phyloP scores from a whole-genome alignment of 1,140 invertebrate genomes.

The Achroia grisella region DNA sequence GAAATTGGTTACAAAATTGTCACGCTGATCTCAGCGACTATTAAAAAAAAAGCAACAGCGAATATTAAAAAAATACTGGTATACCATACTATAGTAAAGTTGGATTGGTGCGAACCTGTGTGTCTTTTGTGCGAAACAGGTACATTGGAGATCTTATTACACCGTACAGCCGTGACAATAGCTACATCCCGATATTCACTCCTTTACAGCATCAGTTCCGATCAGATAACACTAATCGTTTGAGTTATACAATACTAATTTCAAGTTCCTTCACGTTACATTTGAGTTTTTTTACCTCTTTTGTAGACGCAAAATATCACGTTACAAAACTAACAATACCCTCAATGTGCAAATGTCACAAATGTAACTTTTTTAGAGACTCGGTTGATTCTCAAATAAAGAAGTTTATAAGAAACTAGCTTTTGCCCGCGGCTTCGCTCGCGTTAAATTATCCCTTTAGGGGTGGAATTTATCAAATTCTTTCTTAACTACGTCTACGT shows the following conservation, averaged over 20 bases:
- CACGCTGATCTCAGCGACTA: too few species aligned
- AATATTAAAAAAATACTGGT: too few species aligned
- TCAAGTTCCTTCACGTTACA: constrained; percentile 27
- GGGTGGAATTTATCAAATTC: too few species aligned
- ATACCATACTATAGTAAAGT: too few species aligned
- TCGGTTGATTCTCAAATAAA: too few species aligned
- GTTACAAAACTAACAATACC: not conserved
- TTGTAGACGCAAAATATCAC: constrained; percentile 7
- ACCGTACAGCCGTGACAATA: constrained; percentile 29
- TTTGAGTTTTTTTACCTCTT: constrained; percentile 23
- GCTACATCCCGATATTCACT: constrained; percentile 35
- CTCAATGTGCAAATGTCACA: not conserved
- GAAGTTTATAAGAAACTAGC: too few species aligned
- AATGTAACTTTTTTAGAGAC: constrained; percentile 4
- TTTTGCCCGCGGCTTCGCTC: too few species aligned
- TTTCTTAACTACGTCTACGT: too few species aligned
- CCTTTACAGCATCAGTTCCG: constrained; percentile 52
- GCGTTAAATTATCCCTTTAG: too few species aligned
- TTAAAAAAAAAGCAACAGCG: too few species aligned
- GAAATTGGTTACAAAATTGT: too few species aligned
- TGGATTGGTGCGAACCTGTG: constrained; percentile 34
- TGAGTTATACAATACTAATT: constrained; percentile 41
- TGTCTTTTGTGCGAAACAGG: constrained; percentile 33
- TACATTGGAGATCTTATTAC: constrained; percentile 55
- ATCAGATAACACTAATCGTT: constrained; percentile 60